A percentile compares a stretch with the other conserved stretches of the same genome.
These are phyloP conservation scores for Sphenopsis melanotis DNA, from an alignment of 2,797 vertebrate genomes.

Conservation along the genomic window DNA sequence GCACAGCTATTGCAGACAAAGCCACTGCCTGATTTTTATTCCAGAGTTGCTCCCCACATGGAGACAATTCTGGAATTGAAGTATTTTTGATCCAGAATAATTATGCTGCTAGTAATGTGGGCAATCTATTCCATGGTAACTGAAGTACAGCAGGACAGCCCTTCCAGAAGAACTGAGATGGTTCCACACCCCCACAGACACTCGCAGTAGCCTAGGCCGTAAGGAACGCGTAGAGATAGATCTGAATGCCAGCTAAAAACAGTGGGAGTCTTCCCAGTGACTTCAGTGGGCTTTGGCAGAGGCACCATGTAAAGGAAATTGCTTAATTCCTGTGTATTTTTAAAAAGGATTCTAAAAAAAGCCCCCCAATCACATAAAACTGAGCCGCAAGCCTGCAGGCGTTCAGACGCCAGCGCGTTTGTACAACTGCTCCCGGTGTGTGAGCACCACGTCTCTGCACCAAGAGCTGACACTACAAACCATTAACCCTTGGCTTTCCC, in stretches of 20 bases:
- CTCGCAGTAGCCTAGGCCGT: not conserved
- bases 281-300: constrained; percentile 43
- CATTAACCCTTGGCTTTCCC: not conserved
- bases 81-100: not conserved
- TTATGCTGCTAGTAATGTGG: not conserved
- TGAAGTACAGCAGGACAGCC: not conserved
- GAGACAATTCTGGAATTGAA: not conserved
- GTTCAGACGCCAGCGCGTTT: not conserved
- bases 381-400: not conserved
- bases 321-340: constrained; percentile 42
- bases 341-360: not conserved
- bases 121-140: not conserved
- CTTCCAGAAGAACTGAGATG: not conserved
- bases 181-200: not conserved
- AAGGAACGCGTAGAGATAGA: not conserved
- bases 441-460: not conserved
- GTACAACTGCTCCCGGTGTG: not conserved
- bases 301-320: constrained; percentile 15
- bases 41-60: not conserved
- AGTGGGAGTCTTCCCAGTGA: constrained; percentile 34
- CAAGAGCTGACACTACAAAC: not conserved
- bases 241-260: not conserved
- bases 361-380: not conserved
- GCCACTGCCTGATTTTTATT: not conserved
- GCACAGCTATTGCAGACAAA: not conserved